Percentiles rank a stretch among this genome's conserved stretches.
phyloP scores from a whole-genome alignment of 2,113 vertebrate genomes.

The Grantiella picta region DNA sequence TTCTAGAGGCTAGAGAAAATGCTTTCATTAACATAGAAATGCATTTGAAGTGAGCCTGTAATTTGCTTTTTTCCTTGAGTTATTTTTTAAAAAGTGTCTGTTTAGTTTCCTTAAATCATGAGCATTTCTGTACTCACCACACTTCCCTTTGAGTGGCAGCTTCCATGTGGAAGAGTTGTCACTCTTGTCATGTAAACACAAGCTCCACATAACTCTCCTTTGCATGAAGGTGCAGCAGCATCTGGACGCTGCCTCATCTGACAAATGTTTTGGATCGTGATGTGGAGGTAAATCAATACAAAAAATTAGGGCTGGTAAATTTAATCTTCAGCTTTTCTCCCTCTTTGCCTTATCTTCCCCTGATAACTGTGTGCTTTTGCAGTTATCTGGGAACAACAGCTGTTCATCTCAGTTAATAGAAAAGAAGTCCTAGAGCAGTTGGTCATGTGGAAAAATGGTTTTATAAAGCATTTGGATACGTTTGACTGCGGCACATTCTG shows the following conservation, averaged over 20 bases:
- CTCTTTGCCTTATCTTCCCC: background rate
- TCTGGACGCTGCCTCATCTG: background rate
- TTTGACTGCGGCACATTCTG: background rate
- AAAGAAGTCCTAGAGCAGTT: background rate
- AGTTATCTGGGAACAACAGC: background rate
- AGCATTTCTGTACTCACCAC: background rate
- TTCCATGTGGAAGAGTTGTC: background rate
- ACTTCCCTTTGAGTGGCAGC: background rate
- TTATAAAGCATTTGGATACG: background rate
- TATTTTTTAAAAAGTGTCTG: background rate
- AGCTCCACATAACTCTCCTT: background rate
- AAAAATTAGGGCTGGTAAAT: background rate
- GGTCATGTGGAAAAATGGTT: background rate
- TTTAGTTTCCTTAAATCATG: background rate
- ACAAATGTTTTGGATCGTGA: background rate
- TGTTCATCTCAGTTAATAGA: background rate
- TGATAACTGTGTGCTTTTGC: background rate
- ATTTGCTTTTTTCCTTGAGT: background rate
- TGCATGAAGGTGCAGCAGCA: background rate
- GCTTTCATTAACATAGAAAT: background rate
- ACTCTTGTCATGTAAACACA: background rate
- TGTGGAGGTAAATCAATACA: background rate
- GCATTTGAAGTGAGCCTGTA: background rate
- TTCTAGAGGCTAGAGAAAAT: background rate
- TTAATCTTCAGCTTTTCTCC: background rate